These are phyloP conservation scores for Bagarius yarrelli DNA, from an alignment of 2,113 vertebrate species.

Conservation along the genomic window DNA sequence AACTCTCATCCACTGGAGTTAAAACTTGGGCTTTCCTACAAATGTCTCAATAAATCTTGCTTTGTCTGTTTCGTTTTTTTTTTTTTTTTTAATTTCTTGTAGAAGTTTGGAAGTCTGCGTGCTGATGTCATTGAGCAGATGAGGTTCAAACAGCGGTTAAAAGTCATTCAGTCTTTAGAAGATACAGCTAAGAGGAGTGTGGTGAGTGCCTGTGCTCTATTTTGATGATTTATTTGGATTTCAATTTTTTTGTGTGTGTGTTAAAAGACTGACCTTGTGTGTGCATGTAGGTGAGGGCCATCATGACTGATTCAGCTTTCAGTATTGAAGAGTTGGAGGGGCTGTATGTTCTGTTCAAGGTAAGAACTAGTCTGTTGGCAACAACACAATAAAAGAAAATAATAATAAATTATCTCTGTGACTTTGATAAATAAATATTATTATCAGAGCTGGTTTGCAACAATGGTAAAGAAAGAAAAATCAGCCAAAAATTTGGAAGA, in stretches of 20 bases:
- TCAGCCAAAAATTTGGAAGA: not conserved
- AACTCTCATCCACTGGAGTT: not conserved
- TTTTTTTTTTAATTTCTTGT: constrained; percentile 37
- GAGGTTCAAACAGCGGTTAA: constrained; percentile 96
- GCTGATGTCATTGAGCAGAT: constrained; percentile 95
- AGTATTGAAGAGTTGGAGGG: constrained; percentile 92
- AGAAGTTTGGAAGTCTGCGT: constrained; percentile 89
- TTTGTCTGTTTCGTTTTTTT: not conserved
- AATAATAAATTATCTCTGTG: too few relatives aligned
- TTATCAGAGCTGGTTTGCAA: too few relatives aligned
- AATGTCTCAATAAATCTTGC: not conserved
- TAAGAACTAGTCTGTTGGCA: constrained; percentile 55
- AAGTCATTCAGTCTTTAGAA: constrained; percentile 96
- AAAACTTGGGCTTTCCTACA: not conserved
- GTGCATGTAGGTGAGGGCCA: constrained; percentile 82
- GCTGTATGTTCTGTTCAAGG: constrained; percentile 95
- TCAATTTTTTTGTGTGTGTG: not conserved
- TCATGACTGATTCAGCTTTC: constrained; percentile 91
- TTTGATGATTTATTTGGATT: not conserved
- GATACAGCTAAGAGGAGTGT: constrained; percentile 95
- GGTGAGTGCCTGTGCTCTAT: constrained; percentile 71
- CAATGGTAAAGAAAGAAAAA: too few relatives aligned
- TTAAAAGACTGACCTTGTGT: not conserved
- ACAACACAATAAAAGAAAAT: too few relatives aligned
- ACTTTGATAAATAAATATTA: too few relatives aligned